phyloP scores from a whole-genome alignment of 2,888 invertebrate species.

The Temnothorax rugatulus region DNA sequence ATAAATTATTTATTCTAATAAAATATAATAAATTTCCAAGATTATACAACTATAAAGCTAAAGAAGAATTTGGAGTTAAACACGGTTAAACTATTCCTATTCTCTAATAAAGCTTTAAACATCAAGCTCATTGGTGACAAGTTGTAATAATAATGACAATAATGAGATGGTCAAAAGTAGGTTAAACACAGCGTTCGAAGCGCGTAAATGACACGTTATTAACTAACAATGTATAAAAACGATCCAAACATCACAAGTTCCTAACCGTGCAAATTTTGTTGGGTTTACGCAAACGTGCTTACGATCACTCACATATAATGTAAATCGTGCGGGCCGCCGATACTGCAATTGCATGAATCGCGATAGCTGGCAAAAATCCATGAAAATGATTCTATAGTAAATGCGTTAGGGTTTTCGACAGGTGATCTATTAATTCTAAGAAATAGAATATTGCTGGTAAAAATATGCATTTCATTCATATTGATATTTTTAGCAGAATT shows the following conservation, averaged over 20 bases:
- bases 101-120: too few relatives aligned
- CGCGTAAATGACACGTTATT: not conserved
- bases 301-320: not conserved
- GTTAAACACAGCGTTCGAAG: not conserved
- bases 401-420: conserved; percentile 70
- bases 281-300: conserved; percentile 57
- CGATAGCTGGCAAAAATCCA: conserved; percentile 74
- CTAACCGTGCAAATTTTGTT: conserved; percentile 49
- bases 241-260: not conserved
- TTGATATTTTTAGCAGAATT: not conserved
- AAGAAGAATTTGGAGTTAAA: not conserved
- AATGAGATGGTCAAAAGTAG: not conserved
- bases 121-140: too few relatives aligned
- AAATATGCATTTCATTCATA: not conserved
- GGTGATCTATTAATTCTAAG: conserved; percentile 65
- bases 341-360: conserved; percentile 57
- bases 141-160: not conserved
- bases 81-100: not conserved
- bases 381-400: conserved; percentile 65
- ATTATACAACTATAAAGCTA: not conserved
- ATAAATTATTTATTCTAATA: not conserved
- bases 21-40: not conserved
- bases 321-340: conserved; percentile 24
- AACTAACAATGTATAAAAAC: not conserved
- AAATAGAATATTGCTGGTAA: conserved; percentile 58